These are phyloP conservation scores for Parnassius mnemosyne DNA, from an alignment of 2,888 invertebrate species.

Conservation along the genomic window DNA sequence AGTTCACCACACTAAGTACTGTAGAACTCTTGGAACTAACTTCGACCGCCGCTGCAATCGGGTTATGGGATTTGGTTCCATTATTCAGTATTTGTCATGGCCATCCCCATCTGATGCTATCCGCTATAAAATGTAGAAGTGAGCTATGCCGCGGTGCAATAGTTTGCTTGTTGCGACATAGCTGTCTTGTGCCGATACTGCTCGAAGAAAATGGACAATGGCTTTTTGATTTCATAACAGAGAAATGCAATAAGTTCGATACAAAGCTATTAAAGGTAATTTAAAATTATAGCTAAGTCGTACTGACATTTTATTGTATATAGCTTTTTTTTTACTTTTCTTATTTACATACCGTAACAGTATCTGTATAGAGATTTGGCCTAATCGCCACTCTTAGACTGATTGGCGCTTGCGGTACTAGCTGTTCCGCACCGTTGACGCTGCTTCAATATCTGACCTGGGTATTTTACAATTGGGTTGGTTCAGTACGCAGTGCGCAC, in stretches of 20 bases:
- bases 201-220: conserved; percentile 71
- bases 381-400: no score
- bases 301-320: no score
- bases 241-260: conserved; percentile 75
- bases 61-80: conserved; percentile 73
- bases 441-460: no score
- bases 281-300: no score
- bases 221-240: conserved; percentile 74
- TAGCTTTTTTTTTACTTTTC: no score
- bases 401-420: no score
- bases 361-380: no score
- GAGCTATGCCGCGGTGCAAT: conserved; percentile 64
- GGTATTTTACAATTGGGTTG: no score
- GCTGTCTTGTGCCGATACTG: conserved; percentile 58
- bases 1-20: conserved; percentile 51
- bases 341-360: no score
- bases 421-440: no score
- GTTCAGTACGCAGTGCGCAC: no score
- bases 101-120: conserved; percentile 53
- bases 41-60: conserved; percentile 59
- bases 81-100: conserved; percentile 64
- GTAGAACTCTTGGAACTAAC: conserved; percentile 57
- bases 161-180: conserved; percentile 50
- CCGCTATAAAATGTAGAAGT: conserved; percentile 50
- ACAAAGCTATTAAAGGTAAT: conserved; percentile 78